Conservation (phyloP, 2,113 vertebrate genomes). For the Myiopsitta monachus region DNA sequence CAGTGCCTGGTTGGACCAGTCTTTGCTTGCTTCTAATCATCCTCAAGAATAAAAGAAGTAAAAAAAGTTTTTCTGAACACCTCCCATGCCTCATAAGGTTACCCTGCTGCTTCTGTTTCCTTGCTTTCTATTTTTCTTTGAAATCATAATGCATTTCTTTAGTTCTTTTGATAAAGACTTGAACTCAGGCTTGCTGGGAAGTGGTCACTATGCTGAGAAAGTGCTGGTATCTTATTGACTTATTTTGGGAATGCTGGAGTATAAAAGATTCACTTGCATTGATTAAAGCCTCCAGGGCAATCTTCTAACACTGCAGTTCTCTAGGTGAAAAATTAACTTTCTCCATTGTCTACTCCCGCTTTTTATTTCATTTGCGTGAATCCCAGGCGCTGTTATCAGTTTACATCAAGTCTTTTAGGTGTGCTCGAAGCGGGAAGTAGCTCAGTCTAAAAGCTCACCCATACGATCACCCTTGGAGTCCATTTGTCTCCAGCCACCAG, state of each 20-base stretch:
- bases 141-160: constrained; percentile 10
- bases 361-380: constrained; percentile 43
- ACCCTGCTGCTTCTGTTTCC: constrained; percentile 10
- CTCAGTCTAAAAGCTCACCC: not conserved
- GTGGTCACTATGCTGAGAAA: not conserved
- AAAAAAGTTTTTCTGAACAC: not conserved
- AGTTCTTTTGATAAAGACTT: not conserved
- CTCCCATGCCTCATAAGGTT: not conserved
- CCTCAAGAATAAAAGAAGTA: not conserved
- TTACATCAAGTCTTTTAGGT: not conserved
- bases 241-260: constrained; percentile 12
- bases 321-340: constrained; percentile 48
- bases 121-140: not conserved
- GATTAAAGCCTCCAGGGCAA: constrained; percentile 44
- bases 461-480: fast-evolving
- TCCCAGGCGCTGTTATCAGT: not conserved
- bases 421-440: not conserved
- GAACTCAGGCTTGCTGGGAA: constrained; percentile 6
- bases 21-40: not conserved
- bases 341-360: not conserved
- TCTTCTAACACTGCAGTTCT: constrained; percentile 23
- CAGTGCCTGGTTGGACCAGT: not conserved
- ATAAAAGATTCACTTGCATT: constrained; percentile 35
- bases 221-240: not conserved
- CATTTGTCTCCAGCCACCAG: not conserved